These are phyloP conservation scores for Glandiceps talaboti DNA, from an alignment of 53 echinoderm and acorn worm genomes.

Conservation along the genomic window DNA sequence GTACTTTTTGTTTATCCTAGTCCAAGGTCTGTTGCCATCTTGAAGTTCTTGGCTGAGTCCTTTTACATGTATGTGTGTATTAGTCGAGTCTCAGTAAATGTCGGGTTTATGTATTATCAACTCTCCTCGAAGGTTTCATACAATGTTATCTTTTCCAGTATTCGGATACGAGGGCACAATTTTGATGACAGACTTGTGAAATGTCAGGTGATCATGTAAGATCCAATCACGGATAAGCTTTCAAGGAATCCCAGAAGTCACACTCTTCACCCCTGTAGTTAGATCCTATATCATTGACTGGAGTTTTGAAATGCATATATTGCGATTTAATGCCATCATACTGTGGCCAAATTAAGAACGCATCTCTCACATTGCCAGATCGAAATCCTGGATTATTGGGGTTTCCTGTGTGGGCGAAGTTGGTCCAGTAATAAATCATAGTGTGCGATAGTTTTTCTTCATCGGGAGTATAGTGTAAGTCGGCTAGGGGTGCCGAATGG, in stretches of 20 bases:
- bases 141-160: too few species aligned
- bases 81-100: too few species aligned
- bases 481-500: constrained; percentile 17
- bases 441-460: constrained; percentile 15
- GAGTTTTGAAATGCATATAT: background rate
- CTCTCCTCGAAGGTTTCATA: too few species aligned
- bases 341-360: background rate
- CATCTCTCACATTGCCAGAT: background rate
- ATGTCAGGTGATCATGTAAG: too few species aligned
- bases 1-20: too few species aligned
- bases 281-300: background rate
- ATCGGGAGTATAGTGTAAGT: background rate
- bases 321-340: background rate
- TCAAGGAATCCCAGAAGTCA: background rate
- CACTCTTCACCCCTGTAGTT: background rate
- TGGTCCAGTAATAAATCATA: constrained; percentile 16
- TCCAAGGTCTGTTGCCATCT: too few species aligned
- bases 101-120: too few species aligned
- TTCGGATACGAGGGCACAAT: too few species aligned
- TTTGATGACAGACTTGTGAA: too few species aligned
- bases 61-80: too few species aligned
- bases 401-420: constrained; percentile 26
- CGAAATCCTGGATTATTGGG: constrained; percentile 4
- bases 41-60: too few species aligned
- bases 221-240: background rate